These are phyloP conservation scores for Seriola quinqueradiata DNA, from an alignment of 2,113 vertebrate species.

Conservation along the genomic window DNA sequence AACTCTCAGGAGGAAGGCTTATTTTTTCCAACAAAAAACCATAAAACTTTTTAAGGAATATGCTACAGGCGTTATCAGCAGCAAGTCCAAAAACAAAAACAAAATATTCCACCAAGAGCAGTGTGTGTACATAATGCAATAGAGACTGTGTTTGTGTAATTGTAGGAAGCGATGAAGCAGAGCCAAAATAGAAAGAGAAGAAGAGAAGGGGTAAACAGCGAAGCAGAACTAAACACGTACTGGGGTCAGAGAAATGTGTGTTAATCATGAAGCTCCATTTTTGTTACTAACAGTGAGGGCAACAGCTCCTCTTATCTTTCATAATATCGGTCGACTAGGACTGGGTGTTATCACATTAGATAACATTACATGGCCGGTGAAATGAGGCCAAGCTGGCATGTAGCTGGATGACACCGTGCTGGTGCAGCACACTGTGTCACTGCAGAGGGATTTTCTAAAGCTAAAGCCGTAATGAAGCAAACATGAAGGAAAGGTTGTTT, in stretches of 20 bases:
- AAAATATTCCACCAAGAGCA: background rate
- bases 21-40: no score
- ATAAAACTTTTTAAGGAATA: background rate
- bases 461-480: background rate
- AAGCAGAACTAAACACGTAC: constrained; percentile 38
- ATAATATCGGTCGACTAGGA: background rate
- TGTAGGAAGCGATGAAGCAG: background rate
- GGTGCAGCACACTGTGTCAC: constrained; percentile 27
- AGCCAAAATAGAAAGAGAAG: background rate
- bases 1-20: background rate
- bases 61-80: constrained; percentile 7
- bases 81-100: background rate
- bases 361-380: constrained; percentile 42
- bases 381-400: constrained; percentile 41
- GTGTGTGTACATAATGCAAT: background rate
- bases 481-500: constrained; percentile 13
- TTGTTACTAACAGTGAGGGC: background rate
- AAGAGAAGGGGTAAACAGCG: background rate
- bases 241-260: constrained; percentile 23
- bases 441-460: constrained; percentile 4
- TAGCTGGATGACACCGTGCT: background rate
- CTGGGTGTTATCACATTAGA: constrained; percentile 46
- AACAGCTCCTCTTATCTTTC: constrained; percentile 14
- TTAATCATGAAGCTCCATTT: background rate
- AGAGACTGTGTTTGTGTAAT: background rate